A percentile compares a stretch with the other conserved stretches of the same genome.
phyloP scores from a whole-genome alignment of 2,797 vertebrate genomes.

The Psittacula derbiana region DNA sequence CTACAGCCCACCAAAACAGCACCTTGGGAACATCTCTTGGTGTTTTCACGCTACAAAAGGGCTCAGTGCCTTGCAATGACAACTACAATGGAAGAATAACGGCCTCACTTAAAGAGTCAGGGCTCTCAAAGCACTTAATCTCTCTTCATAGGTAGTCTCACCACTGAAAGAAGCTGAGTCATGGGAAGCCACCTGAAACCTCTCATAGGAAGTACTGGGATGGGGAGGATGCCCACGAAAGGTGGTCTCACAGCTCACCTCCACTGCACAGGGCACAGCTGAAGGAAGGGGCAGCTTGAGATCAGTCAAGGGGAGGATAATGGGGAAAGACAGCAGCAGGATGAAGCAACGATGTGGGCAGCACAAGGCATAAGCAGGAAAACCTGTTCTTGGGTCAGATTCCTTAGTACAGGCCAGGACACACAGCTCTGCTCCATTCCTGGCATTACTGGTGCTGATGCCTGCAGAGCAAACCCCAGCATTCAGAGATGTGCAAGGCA shows the following conservation, averaged over 20 bases:
- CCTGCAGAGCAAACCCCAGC: neutral
- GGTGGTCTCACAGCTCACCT: neutral
- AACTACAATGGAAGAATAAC: neutral
- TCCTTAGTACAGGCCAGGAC: neutral
- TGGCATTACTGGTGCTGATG: neutral
- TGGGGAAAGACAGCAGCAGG: neutral
- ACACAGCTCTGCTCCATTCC: neutral
- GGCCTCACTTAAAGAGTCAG: neutral
- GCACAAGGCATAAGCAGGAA: neutral
- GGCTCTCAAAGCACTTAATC: neutral
- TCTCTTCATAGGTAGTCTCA: neutral
- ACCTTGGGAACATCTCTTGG: neutral
- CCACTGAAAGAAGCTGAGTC: neutral
- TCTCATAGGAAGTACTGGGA: rapidly evolving
- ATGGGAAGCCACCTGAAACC: neutral
- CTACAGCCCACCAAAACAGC: neutral
- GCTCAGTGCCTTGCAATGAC: neutral
- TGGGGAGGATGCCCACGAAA: neutral
- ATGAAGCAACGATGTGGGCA: neutral
- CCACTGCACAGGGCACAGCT: neutral
- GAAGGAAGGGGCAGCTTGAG: neutral
- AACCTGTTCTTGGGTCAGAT: neutral
- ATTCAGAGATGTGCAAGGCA: neutral
- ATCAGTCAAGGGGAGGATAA: neutral
- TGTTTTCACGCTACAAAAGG: neutral